phyloP scores from a whole-genome alignment of 2,113 vertebrate genomes.

The Aviceda subcristata region DNA sequence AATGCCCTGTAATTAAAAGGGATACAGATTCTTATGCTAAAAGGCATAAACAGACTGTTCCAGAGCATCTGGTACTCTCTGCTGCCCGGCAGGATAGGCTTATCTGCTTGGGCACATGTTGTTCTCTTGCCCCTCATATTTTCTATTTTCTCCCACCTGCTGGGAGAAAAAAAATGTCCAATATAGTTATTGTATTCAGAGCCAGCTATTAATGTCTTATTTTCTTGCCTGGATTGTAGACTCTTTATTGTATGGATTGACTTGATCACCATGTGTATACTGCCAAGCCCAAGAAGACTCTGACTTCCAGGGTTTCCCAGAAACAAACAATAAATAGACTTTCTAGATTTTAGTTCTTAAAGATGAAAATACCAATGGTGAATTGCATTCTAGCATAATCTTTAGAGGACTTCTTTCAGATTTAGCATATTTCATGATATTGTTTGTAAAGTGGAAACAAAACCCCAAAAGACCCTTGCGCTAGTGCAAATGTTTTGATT shows the following conservation, averaged over 20 bases:
- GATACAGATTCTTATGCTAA: background rate
- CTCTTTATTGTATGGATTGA: background rate
- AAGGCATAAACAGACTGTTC: background rate
- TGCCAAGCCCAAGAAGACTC: background rate
- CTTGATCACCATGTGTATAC: background rate
- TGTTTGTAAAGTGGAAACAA: background rate
- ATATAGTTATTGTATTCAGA: background rate
- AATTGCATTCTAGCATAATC: background rate
- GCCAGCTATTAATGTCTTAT: background rate
- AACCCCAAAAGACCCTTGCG: background rate
- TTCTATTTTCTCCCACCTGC: background rate
- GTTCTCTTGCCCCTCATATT: background rate
- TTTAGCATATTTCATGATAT: background rate
- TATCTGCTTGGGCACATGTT: background rate
- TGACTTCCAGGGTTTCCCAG: background rate
- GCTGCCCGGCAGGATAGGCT: background rate
- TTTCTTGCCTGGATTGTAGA: background rate
- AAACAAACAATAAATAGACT: background rate
- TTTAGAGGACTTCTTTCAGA: background rate
- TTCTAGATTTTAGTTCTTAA: background rate
- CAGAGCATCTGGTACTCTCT: background rate
- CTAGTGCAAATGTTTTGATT: background rate
- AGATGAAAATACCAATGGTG: background rate
- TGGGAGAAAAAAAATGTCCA: background rate
- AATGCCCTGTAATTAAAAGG: background rate